These are phyloP conservation scores for Spilogale gracilis DNA, from an alignment of 2,113 vertebrate species.

Conservation along the genomic window DNA sequence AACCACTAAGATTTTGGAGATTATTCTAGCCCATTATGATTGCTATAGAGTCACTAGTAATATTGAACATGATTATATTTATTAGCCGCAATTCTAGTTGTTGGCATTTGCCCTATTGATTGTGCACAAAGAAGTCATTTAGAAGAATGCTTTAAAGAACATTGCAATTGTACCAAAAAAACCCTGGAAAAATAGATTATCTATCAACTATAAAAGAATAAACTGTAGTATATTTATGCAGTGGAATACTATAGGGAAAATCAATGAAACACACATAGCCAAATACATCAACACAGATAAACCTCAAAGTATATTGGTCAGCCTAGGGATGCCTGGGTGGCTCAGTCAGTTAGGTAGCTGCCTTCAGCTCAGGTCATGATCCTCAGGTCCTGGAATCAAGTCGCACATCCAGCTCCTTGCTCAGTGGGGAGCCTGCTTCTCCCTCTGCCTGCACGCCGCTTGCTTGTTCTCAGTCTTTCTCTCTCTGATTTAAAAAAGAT, in stretches of 20 bases:
- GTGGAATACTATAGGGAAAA: background rate
- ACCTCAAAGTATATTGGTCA: background rate
- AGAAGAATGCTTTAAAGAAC: background rate
- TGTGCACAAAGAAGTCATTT: background rate
- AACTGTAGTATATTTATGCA: background rate
- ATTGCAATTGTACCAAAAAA: background rate
- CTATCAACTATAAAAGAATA: background rate
- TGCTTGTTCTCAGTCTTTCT: too few species aligned
- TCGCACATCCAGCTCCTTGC: too few species aligned
- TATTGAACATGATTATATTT: background rate
- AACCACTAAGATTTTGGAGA: background rate
- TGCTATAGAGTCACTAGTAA: background rate
- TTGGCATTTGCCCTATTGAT: background rate
- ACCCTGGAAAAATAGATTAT: background rate
- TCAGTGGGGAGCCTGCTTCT: too few species aligned
- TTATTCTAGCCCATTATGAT: background rate
- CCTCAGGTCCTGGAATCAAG: too few species aligned
- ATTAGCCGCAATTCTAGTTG: background rate
- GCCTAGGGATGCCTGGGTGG: background rate
- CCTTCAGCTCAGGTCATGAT: too few species aligned
- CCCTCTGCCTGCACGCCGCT: too few species aligned
- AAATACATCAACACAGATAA: conserved; percentile 26
- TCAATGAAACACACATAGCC: conserved; percentile 24
- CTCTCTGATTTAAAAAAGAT: too few species aligned
- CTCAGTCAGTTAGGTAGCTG: too few species aligned